phyloP scores from a whole-genome alignment of 35 echinoderm and acorn worm genomes.

The Holothuria glaberrima region DNA sequence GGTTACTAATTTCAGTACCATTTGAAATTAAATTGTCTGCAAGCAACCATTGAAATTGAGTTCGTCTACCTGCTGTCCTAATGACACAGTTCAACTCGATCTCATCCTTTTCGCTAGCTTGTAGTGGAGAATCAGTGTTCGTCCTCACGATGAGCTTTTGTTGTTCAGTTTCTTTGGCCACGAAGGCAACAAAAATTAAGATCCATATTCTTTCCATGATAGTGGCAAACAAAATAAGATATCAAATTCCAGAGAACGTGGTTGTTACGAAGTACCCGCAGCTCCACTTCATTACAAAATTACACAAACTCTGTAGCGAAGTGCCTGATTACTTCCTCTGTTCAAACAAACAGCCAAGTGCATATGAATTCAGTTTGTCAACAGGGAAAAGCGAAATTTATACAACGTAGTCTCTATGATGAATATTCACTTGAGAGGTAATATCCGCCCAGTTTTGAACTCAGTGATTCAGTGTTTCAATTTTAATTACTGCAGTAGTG shows the following conservation, averaged over 20 bases:
- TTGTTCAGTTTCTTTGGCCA: not conserved
- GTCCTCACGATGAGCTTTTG: not conserved
- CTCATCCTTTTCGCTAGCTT: not conserved
- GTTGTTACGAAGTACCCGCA: not conserved
- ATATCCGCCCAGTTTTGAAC: no score
- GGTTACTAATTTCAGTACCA: not conserved
- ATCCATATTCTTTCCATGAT: constrained; percentile 21
- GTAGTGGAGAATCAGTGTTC: not conserved
- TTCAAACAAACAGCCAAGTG: not conserved
- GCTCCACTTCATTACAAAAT: no score
- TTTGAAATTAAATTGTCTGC: constrained; percentile 7
- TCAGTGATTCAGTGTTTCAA: no score
- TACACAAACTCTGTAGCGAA: not conserved
- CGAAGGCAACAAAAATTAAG: not conserved
- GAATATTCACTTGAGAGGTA: no score
- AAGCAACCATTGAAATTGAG: not conserved
- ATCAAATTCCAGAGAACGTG: not conserved
- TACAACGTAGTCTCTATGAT: no score
- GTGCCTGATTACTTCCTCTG: not conserved
- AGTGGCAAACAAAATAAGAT: not conserved
- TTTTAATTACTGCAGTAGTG: no score
- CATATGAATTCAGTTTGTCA: no score
- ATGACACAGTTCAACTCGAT: not conserved
- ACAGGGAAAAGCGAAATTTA: no score
- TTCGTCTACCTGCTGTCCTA: not conserved